phyloP scores from a whole-genome alignment of 2,797 vertebrate species.

The Coranthus polyacanthus region DNA sequence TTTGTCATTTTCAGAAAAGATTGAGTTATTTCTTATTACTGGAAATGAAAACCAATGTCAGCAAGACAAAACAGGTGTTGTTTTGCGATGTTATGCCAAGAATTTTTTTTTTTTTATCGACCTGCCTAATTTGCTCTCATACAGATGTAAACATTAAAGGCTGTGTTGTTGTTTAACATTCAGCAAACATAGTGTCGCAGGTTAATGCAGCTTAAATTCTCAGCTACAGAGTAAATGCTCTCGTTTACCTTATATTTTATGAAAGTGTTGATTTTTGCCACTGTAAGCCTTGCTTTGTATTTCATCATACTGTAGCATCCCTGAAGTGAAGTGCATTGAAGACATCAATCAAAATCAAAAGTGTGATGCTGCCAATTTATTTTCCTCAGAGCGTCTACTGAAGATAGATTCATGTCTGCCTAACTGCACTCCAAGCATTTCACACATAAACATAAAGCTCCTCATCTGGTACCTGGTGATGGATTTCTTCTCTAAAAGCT shows the following conservation, averaged over 20 bases:
- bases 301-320: conserved; percentile 35
- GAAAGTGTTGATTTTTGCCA: conserved; percentile 17
- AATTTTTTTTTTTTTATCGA: conserved; percentile 7
- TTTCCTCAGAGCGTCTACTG: conserved; percentile 17
- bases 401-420: conserved; percentile 31
- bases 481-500: conserved; percentile 51
- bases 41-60: conserved; percentile 43
- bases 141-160: conserved; percentile 18
- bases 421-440: conserved; percentile 6
- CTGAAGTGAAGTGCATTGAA: conserved; percentile 17
- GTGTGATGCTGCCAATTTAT: conserved; percentile 31
- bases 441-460: conserved; percentile 34
- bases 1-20: conserved; percentile 23
- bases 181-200: background rate
- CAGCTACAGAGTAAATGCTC: conserved; percentile 20
- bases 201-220: background rate
- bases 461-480: conserved; percentile 42
- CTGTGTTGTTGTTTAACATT: conserved; percentile 12
- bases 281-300: conserved; percentile 40
- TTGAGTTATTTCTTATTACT: conserved; percentile 14
- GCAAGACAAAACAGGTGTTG: too few relatives aligned
- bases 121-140: conserved; percentile 13
- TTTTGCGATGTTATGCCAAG: conserved; percentile 23
- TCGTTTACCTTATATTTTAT: conserved; percentile 2
- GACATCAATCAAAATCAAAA: conserved; percentile 53